Conservation (phyloP, 2,888 invertebrate genomes). For the Corbicula japonica region DNA sequence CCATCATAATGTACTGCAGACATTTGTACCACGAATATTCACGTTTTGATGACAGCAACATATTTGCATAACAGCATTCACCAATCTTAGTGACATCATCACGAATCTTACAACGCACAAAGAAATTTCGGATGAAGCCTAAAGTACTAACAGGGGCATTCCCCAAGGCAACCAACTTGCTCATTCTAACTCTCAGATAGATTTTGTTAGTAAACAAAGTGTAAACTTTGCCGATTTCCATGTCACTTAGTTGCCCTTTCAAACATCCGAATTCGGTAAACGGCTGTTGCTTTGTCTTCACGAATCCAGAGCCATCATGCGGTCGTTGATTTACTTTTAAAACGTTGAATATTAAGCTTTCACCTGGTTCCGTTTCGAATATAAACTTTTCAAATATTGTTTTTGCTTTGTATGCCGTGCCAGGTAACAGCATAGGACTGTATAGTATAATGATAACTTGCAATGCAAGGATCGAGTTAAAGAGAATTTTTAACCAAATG, state of each 20-base stretch:
- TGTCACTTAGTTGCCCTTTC: not conserved
- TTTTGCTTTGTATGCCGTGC: conserved; percentile 7
- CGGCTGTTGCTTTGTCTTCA: conserved; percentile 24
- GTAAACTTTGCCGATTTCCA: conserved; percentile 19
- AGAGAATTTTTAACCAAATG: conserved; percentile 39
- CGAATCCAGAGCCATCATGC: not conserved
- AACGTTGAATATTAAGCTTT: conserved; percentile 27
- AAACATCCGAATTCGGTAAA: conserved; percentile 25
- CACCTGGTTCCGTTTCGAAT: conserved; percentile 17
- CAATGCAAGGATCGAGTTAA: conserved; percentile 29
- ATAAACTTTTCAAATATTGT: conserved; percentile 21
- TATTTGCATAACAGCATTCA: conserved; percentile 44
- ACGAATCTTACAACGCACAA: conserved; percentile 43
- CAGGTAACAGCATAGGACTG: conserved; percentile 42
- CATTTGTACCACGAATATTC: conserved; percentile 35
- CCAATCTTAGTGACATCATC: conserved; percentile 27
- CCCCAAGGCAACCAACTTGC: conserved; percentile 39
- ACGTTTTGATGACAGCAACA: conserved; percentile 13
- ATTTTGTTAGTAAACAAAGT: conserved; percentile 30
- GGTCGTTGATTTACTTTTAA: conserved; percentile 3
- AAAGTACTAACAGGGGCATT: conserved; percentile 42
- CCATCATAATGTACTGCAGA: conserved; percentile 21
- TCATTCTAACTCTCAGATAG: conserved; percentile 25
- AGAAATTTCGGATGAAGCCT: conserved; percentile 41
- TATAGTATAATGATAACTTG: conserved; percentile 44